phyloP scores from a whole-genome alignment of 2,888 invertebrate genomes.

The Erebia palarica region DNA sequence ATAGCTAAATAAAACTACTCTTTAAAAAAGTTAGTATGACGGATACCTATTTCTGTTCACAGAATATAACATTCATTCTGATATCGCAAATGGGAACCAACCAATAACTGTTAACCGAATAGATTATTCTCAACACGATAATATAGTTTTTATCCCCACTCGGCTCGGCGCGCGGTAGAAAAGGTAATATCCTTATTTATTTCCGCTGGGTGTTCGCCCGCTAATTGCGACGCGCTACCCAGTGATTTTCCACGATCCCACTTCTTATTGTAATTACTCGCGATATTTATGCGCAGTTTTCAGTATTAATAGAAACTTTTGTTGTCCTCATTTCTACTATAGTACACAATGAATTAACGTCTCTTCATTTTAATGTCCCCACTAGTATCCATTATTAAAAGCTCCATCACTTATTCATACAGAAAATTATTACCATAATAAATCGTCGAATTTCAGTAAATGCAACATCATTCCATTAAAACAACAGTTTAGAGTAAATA shows the following conservation, averaged over 20 bases:
- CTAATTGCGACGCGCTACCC: conserved; percentile 75
- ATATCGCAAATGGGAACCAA: conserved; percentile 25
- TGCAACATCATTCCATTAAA: conserved; percentile 51
- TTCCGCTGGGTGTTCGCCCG: conserved; percentile 76
- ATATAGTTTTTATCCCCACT: conserved; percentile 66
- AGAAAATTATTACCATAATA: conserved; percentile 42
- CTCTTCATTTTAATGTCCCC: conserved; percentile 35
- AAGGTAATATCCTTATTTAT: conserved; percentile 77
- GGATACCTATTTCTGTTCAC: no score
- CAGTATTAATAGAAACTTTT: conserved; percentile 44
- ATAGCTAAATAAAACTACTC: no score
- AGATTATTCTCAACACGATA: conserved; percentile 52
- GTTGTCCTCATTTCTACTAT: conserved; percentile 38
- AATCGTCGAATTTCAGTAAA: conserved; percentile 47
- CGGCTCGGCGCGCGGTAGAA: conserved; percentile 51
- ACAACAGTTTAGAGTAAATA: conserved; percentile 55
- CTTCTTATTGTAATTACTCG: conserved; percentile 49
- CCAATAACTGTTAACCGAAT: conserved; percentile 36
- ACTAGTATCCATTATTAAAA: conserved; percentile 35
- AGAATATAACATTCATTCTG: conserved; percentile 15
- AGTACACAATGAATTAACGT: conserved; percentile 34
- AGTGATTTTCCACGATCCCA: conserved; percentile 75
- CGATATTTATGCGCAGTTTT: conserved; percentile 48
- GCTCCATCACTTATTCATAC: conserved; percentile 40
- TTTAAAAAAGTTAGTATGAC: no score